These are phyloP conservation scores for Callosobruchus maculatus DNA, from an alignment of 2,888 invertebrate genomes.

Conservation along the genomic window DNA sequence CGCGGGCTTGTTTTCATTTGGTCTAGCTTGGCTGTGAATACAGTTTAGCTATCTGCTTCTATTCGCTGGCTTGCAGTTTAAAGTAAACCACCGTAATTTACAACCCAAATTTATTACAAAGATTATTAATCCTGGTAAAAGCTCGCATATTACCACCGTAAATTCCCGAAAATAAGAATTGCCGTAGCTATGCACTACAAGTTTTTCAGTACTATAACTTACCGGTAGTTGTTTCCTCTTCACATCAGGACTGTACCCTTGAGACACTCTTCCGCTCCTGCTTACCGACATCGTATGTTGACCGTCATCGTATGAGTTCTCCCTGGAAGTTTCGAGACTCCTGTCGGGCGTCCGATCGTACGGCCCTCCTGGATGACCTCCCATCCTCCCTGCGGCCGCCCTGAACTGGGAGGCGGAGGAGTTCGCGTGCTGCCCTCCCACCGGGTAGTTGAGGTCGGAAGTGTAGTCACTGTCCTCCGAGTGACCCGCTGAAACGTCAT, in stretches of 20 bases:
- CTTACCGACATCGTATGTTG: conserved; percentile 17
- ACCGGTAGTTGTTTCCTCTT: conserved; percentile 38
- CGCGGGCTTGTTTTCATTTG: too few relatives aligned
- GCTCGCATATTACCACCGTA: too few relatives aligned
- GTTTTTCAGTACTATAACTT: conserved; percentile 1
- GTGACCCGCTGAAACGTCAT: conserved; percentile 74
- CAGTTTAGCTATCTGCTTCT: too few relatives aligned
- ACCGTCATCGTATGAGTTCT: conserved; percentile 76
- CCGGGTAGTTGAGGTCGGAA: conserved; percentile 91
- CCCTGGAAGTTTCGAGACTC: conserved; percentile 74
- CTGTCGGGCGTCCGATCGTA: conserved; percentile 77
- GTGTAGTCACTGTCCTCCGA: conserved; percentile 98
- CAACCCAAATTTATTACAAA: too few relatives aligned
- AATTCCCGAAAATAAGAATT: too few relatives aligned
- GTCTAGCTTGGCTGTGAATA: too few relatives aligned
- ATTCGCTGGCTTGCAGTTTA: too few relatives aligned
- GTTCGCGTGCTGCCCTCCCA: conserved; percentile 83
- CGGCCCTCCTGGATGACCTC: neutral
- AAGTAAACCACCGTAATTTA: too few relatives aligned
- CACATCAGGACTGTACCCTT: conserved; percentile 45
- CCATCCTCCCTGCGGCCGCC: conserved; percentile 54
- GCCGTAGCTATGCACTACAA: too few relatives aligned
- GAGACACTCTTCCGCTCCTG: conserved; percentile 21
- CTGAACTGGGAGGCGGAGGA: conserved; percentile 88
- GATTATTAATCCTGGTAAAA: too few relatives aligned